phyloP scores from a whole-genome alignment of 2,888 invertebrate genomes.

The Leistus spinibarbis region DNA sequence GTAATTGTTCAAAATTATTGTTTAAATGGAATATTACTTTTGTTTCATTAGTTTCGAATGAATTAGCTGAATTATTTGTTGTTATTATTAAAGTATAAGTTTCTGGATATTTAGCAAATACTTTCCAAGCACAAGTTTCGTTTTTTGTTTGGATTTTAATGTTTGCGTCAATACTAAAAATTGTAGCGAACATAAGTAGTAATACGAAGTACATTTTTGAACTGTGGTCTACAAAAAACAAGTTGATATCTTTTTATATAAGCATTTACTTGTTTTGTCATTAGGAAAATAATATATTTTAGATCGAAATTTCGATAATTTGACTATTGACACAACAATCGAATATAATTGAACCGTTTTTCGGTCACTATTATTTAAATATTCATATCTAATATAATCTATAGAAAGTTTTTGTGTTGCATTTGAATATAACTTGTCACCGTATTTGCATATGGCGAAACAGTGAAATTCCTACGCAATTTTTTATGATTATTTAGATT shows the following conservation, averaged over 20 bases:
- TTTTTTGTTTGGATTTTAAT: neutral
- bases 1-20: neutral
- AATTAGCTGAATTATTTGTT: neutral
- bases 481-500: constrained; percentile 5
- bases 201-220: neutral
- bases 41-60: neutral
- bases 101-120: neutral
- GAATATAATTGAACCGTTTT: constrained; percentile 15
- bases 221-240: neutral
- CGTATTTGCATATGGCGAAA: constrained; percentile 30
- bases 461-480: neutral
- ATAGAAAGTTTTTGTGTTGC: constrained; percentile 34
- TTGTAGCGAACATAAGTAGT: neutral
- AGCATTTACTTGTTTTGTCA: neutral
- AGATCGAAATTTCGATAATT: constrained; percentile 1
- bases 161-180: neutral
- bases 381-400: constrained; percentile 10
- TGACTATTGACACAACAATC: constrained; percentile 16
- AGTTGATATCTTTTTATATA: neutral
- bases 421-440: constrained; percentile 31
- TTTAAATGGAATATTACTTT: neutral
- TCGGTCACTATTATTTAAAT: constrained; percentile 22
- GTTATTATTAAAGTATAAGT: neutral
- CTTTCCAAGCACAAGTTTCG: neutral
- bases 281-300: neutral